Base-by-base conservation (phyloP, 1,140 invertebrate species). In the Stratiolaelaps scimitus region DNA sequence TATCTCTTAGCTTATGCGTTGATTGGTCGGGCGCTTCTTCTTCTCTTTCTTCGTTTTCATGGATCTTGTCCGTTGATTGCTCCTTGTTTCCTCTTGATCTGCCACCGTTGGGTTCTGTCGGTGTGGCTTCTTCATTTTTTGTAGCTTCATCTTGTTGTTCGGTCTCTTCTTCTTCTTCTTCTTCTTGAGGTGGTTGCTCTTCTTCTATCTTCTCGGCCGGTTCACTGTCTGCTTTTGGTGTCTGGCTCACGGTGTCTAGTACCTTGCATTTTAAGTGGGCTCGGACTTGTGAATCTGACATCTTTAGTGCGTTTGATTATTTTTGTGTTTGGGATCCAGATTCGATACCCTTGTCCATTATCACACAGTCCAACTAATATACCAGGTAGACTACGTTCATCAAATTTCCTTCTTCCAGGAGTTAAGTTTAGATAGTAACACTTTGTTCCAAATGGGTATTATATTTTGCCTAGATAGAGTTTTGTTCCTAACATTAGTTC, bases 61-160 rank as follows among this genome's bases (percentile, higher is more conserved):
- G 7, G 19, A 6, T 6, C 20, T 4, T 48, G 4, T 23, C 20
- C 5, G 47, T 48, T 48, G 13, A n/a, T 13, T 45, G n/a, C 13
- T n/a, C n/a, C 13, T 45, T 45, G 44, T 45, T n/a, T 45, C n/a
- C n/a, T n/a, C 44, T 45, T 45, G 44, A n/a, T n/a, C n/a, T n/a
- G n/a, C n/a, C n/a, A n/a, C n/a, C 44, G 13, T 45, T 45, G 44
- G n/a, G 13, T 45, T 45, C 44, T 13, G 44, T n/a, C n/a, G 13
- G 44, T 13, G n/a, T 13, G 44, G 44, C 44, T 45, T 13, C 13
- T 45, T 13, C 13, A 13, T n/a, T 45, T 45, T 13, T 13, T 13
- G 44, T 45, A 13, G 44, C 28, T 15, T 48, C 47, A 15, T 48
- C 15, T 48, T 4, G 47, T 45, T n/a, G 44, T 45, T 45, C 13